Evolutionary conservation across 2,113 vertebrate species (phyloP), one percentile per base, ranked within the genome.

Genomic region (Ictalurus furcatus): DNA sequence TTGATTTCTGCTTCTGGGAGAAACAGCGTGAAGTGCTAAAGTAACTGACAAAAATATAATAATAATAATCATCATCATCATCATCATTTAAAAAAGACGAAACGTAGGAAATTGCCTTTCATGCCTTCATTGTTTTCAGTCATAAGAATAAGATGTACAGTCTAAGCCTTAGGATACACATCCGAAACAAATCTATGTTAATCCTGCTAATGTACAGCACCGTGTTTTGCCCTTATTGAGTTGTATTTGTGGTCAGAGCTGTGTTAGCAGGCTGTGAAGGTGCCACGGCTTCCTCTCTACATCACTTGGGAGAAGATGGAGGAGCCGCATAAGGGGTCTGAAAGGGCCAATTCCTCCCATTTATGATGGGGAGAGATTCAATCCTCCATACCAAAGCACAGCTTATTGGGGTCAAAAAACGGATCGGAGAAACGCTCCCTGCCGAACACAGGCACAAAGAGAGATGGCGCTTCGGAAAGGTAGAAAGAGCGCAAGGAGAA

Each of bases 351-450:
- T 89, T 89, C 73, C 74, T 89, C 73, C 84, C 88, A 89, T 89
- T 89, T 89, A 89, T 76, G 88, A 63, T 25, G 63, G 88, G 30
- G 88, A 79, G 88, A 85, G 83, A 89, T 89, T 89, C 88, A 89
- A 85, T 89, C 88, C 83, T 85, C 88, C 30, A 69, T 79, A 85
- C 19, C 59, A 89, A 89, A 79, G 88, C 58, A 67, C 16, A 34
- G 83, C 82, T 89, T 89, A 89, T 85, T 85, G 88, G 88, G 88
- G 88, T 89, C 88, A 88, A 85, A 89, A 78, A 54, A 67, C 73
- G 52, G 83, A 76, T 67, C 59, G 63, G 83, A 89, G 84, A 85
- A 89, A 85, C 88, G 69, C 79, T 82, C 23, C 9, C 14, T 37
- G 71, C 37, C 21, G 52, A 61, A 54, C 82, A 59, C 56, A 1